Evolutionary conservation across 2,888 invertebrate genomes (phyloP).

Genomic region (Agonopterix heracliana): DNA sequence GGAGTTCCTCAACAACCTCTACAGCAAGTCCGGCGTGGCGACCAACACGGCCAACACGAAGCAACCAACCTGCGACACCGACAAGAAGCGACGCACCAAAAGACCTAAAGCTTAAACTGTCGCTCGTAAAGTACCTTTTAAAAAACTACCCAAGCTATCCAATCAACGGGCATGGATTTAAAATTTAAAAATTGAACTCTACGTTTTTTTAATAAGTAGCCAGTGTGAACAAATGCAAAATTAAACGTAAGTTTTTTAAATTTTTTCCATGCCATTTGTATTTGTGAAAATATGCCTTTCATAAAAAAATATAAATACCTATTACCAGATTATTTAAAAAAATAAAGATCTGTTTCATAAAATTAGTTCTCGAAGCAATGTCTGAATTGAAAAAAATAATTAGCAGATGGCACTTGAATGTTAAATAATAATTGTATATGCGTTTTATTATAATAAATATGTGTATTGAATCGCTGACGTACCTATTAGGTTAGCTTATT

Average conservation of each 20-base stretch:
- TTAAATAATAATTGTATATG: background rate
- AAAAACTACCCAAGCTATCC: background rate
- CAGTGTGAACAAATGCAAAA: background rate
- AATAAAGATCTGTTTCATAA: conserved; percentile 7
- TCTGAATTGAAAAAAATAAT: conserved; percentile 9
- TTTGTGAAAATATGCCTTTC: conserved; percentile 33
- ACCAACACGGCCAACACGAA: conserved; percentile 31
- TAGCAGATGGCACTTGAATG: conserved; percentile 3
- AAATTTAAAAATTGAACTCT: conserved; percentile 5
- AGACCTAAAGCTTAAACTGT: conserved; percentile 47
- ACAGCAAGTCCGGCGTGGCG: conserved; percentile 77
- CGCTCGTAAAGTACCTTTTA: background rate
- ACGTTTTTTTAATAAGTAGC: background rate
- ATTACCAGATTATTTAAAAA: background rate
- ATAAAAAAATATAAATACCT: conserved; percentile 13
- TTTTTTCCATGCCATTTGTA: conserved; percentile 13
- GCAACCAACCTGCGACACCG: conserved; percentile 21
- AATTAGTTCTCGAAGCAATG: conserved; percentile 3
- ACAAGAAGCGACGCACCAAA: conserved; percentile 60
- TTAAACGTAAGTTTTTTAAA: conserved; percentile 9
- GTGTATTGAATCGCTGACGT: conserved; percentile 29
- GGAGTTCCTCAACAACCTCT: conserved; percentile 87
- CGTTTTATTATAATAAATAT: conserved; percentile 8
- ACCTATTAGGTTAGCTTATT: conserved; percentile 30
- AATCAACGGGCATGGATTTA: background rate